A percentile compares a stretch with the other conserved stretches of the same genome.
phyloP scores from a whole-genome alignment of 1,140 invertebrate genomes.

The Proales similis region DNA sequence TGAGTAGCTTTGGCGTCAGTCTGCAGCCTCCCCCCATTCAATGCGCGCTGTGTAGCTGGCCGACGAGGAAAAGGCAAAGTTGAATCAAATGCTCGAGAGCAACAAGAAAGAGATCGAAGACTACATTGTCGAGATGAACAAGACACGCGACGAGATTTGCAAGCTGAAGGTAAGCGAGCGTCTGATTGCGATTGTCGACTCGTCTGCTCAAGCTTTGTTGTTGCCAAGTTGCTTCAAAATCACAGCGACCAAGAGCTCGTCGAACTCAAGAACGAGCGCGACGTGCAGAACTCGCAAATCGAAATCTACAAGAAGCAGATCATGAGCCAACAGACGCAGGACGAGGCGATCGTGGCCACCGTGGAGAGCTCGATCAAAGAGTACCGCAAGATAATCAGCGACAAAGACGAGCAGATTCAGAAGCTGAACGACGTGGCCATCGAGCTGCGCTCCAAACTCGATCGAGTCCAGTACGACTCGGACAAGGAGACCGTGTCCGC shows the following conservation, averaged over 20 bases:
- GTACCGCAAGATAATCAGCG: conserved; percentile 26
- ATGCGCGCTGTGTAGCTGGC: too few species aligned
- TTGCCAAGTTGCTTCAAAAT: not conserved
- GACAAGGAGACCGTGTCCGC: conserved; percentile 16
- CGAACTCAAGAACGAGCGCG: conserved; percentile 24
- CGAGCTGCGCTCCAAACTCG: conserved; percentile 6
- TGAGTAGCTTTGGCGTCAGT: too few species aligned
- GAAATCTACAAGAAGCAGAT: conserved; percentile 5
- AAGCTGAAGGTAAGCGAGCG: not conserved
- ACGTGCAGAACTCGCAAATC: conserved; percentile 17
- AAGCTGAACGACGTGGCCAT: conserved; percentile 7
- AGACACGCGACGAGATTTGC: conserved; percentile 7
- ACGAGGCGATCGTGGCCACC: conserved; percentile 9
- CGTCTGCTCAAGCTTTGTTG: not conserved
- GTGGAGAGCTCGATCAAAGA: conserved; percentile 18
- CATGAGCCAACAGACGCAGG: not conserved
- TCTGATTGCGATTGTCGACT: not conserved
- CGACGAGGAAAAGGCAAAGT: conserved; percentile 4
- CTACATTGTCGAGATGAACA: conserved; percentile 1
- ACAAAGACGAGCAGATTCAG: conserved; percentile 9
- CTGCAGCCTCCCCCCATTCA: too few species aligned
- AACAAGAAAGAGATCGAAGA: conserved; percentile 11
- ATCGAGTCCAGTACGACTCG: conserved; percentile 8
- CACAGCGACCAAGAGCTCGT: conserved; percentile 9
- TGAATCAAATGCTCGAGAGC: not conserved